Percentiles rank a stretch among this genome's conserved stretches.
Conservation (phyloP, 2,888 invertebrate species). For the Trypoxylon attenuatum region DNA sequence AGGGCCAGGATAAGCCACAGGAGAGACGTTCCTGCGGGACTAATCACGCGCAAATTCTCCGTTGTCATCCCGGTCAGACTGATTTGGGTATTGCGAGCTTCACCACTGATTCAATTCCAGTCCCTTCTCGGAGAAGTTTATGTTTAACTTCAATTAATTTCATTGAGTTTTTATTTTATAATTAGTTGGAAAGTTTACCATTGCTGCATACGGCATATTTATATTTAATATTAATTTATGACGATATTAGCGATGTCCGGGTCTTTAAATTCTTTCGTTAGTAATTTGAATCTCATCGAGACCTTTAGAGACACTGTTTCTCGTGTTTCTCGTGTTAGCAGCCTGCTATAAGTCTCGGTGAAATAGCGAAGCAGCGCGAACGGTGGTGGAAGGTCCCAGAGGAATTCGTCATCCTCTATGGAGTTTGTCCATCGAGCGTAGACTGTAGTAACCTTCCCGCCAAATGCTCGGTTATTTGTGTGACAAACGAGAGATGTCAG, state of each 20-base stretch:
- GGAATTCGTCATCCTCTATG: constrained; percentile 66
- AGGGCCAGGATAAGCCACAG: constrained; percentile 52
- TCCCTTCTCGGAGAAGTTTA: no score
- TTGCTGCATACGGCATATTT: no score
- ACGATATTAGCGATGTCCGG: no score
- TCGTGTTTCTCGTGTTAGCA: constrained; percentile 19
- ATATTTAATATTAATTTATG: no score
- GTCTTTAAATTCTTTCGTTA: no score
- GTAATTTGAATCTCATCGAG: no score
- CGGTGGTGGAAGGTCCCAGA: constrained; percentile 36
- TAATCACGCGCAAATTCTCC: constrained; percentile 52
- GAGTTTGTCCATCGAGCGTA: constrained; percentile 64
- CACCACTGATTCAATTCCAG: neutral
- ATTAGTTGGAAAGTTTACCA: no score
- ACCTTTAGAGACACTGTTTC: constrained; percentile 20
- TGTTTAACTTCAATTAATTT: no score
- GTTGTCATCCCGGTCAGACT: constrained; percentile 48
- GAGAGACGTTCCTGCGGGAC: constrained; percentile 50
- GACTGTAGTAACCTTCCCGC: constrained; percentile 54
- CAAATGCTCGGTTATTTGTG: constrained; percentile 72
- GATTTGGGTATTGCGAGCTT: constrained; percentile 41
- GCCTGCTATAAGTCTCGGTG: constrained; percentile 20
- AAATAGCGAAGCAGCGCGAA: constrained; percentile 41
- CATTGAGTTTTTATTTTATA: no score
- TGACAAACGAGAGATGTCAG: constrained; percentile 73